Base-by-base conservation (phyloP, 2,888 invertebrate genomes). In the Lasioglossum oenotherae region DNA sequence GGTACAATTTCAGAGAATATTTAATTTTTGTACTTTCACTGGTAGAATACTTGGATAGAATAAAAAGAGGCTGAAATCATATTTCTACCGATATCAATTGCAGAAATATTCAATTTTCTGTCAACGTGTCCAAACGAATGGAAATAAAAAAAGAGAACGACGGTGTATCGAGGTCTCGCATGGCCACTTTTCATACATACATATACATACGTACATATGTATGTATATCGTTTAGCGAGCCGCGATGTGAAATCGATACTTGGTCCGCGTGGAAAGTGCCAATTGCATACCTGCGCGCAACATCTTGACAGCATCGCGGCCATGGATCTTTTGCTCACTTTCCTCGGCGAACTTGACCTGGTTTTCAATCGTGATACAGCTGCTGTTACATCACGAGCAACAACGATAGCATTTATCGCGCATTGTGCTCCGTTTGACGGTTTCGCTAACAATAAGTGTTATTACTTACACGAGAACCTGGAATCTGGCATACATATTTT, bases 261-360 rank as follows among this genome's bases (percentile, higher is more conserved):
- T 69, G 12, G 69, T 69, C 38, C 69, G 69, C 12, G 38, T 69
- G 69, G 69, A 67, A 67, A 67, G 67, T 67, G 67, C 67, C 85
- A 78, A 74, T 86, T 85, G 81, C 64, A 78, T 78, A 83, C 78
- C 73, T 53, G 78, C 44, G 74, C 75, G 78, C 38, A 73, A 57
- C 60, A 69, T 78, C 74, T 76, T 49, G 67, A 60, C 82, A 82
- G 74, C 80, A 75, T 85, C 49, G 76, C 69, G 46, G 53, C 74
- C 86, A 46, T 60, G 71, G 81, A 81, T 79, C 83, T 73, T 74
- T 84, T 80, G 60, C 77, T 76, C 85, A 87, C 77, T 83, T 82
- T 85, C 84, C 82, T 83, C 82, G 74, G 44, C 85, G 90, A 92
- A 92, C 92, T 92, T 92, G 92, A 92, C 91, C 92, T 80, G 76